Evolutionary conservation across 64 coral and sea anemone species (phyloP).

Genomic region (Stichodactyla mertensii): DNA sequence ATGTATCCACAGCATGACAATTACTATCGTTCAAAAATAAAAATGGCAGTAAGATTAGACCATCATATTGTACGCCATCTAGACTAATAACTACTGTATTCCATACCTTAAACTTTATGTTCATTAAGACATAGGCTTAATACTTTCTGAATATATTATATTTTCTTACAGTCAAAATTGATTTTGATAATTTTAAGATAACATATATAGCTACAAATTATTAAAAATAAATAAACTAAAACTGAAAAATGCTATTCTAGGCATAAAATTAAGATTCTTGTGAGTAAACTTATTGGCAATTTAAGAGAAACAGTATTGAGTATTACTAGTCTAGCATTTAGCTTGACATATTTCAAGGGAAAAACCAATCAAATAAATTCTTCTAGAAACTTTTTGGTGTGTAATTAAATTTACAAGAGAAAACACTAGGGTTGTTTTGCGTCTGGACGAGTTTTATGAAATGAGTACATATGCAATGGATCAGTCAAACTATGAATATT

Average conservation of each 20-base stretch:
- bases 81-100: too few relatives aligned
- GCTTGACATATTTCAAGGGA: neutral
- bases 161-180: too few relatives aligned
- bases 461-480: neutral
- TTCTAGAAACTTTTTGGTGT: neutral
- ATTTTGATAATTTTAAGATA: too few relatives aligned
- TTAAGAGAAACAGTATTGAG: neutral
- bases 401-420: neutral
- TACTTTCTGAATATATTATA: too few relatives aligned
- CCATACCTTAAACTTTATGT: too few relatives aligned
- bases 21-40: neutral
- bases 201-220: too few relatives aligned
- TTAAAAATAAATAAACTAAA: too few relatives aligned
- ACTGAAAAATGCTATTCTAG: too few relatives aligned
- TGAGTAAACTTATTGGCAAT: too few relatives aligned
- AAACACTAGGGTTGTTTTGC: neutral
- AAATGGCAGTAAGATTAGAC: neutral
- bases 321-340: neutral
- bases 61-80: too few relatives aligned
- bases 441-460: neutral
- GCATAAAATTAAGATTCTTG: too few relatives aligned
- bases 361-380: neutral
- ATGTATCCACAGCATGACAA: neutral
- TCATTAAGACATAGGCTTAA: too few relatives aligned
- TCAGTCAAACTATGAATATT: conserved; percentile 1